Base-by-base conservation (phyloP, 2,797 vertebrate species). In the Urosaurus nigricauda region DNA sequence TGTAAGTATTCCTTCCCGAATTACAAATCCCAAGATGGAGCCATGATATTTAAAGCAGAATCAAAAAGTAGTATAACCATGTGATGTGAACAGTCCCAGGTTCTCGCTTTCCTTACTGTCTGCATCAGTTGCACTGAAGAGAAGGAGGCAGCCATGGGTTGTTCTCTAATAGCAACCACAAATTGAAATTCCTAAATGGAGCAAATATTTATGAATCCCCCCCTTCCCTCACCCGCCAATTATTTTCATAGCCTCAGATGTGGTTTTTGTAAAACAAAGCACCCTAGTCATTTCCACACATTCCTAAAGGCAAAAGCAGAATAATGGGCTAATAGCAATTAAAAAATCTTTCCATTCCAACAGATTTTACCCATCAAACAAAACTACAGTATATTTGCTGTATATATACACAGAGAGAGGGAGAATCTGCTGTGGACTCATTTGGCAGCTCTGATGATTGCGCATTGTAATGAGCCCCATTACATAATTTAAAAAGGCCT, bases 401-500 rank as follows among this genome's bases (percentile, higher is more conserved):
- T 94, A 89, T 94, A 92, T 90, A 32, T 56, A 53, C 13, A 78
- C 32, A 78, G 0, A 8, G 7, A 21, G 11, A 19, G 9, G 40
- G 26, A 65, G 94, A 96, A 93, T 91, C 94, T 88, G 93, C 93
- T 91, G 91, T 91, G 93, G 95, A 93, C 94, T 94, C 94, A 95
- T 97, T 96, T 96, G 95, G 95, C 90, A 91, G 93, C 94, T 90
- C 93, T 94, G 94, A 95, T 97, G 96, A 96, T 96, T 96, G 96
- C 91, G 93, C 95, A 95, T 95, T 97, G 94, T 97, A 97, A 97
- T 96, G 94, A 97, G 92, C 84, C 90, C 93, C 95, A 96, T 97
- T 97, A 96, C 95, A 96, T 96, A 97, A 97, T 97, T 97, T 96
- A 97, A 96, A 96, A 90, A 95, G 91, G 96, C 95, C 94, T 96